Conservation (phyloP, 2,888 invertebrate species). For the Eurois occulta region DNA sequence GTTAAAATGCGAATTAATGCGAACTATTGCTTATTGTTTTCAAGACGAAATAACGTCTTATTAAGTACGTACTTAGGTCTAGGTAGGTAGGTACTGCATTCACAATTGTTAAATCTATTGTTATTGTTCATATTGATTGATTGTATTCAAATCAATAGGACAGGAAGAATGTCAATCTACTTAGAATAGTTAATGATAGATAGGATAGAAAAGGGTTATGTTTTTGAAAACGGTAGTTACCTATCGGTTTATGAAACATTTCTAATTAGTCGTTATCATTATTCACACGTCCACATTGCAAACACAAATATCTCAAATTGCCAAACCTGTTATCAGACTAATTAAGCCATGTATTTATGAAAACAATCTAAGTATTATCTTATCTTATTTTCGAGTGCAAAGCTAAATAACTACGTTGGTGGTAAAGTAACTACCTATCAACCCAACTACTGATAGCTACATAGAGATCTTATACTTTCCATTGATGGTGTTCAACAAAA, state of each 20-base stretch:
- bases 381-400: constrained; percentile 42
- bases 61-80: neutral
- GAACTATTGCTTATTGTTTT: constrained; percentile 27
- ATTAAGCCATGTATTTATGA: constrained; percentile 33
- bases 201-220: neutral
- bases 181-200: neutral
- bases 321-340: constrained; percentile 34
- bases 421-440: constrained; percentile 14
- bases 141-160: constrained; percentile 4
- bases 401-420: constrained; percentile 36
- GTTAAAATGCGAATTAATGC: too few relatives aligned
- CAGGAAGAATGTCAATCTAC: neutral
- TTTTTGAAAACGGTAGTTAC: neutral
- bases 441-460: neutral
- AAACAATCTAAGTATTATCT: constrained; percentile 42
- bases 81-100: neutral
- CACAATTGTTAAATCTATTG: constrained; percentile 12
- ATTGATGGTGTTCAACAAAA: neutral
- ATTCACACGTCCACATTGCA: constrained; percentile 19
- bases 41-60: constrained; percentile 5
- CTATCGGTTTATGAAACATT: neutral
- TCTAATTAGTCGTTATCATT: constrained; percentile 23
- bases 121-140: constrained; percentile 1
- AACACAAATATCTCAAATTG: constrained; percentile 37
- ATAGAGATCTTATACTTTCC: neutral